phyloP scores from a whole-genome alignment of 2,888 invertebrate species.

The Notocelia uddmanniana region DNA sequence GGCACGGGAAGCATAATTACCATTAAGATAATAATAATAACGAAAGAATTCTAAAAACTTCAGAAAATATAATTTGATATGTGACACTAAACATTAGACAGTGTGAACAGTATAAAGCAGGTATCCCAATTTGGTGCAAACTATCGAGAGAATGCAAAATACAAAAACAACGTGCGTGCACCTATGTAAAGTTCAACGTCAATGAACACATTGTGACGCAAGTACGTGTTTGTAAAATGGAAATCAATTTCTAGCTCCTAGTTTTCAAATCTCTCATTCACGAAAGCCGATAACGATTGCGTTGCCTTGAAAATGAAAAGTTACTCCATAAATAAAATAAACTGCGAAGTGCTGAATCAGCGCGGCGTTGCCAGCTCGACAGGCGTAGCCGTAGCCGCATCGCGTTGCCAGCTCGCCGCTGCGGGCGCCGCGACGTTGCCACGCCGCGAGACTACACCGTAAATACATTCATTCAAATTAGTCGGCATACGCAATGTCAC shows the following conservation, averaged over 20 bases:
- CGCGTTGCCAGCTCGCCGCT: constrained; percentile 50
- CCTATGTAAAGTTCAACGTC: background rate
- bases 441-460: constrained; percentile 65
- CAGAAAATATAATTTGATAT: too few species aligned
- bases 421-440: constrained; percentile 72
- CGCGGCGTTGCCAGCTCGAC: constrained; percentile 70
- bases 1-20: background rate
- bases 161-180: too few species aligned
- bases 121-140: too few species aligned
- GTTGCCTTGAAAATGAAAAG: constrained; percentile 46
- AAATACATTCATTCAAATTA: constrained; percentile 80
- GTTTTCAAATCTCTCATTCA: constrained; percentile 37
- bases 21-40: too few species aligned
- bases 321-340: constrained; percentile 47
- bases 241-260: constrained; percentile 35
- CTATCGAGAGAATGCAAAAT: too few species aligned
- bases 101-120: too few species aligned
- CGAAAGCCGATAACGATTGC: constrained; percentile 43
- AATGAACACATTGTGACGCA: background rate
- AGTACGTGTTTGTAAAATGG: background rate
- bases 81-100: too few species aligned
- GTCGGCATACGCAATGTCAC: constrained; percentile 52
- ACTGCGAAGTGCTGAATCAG: constrained; percentile 79
- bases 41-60: too few species aligned
- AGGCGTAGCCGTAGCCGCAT: constrained; percentile 65